Base-by-base conservation (phyloP, 2,888 invertebrate species). In the Electrophaes corylata region DNA sequence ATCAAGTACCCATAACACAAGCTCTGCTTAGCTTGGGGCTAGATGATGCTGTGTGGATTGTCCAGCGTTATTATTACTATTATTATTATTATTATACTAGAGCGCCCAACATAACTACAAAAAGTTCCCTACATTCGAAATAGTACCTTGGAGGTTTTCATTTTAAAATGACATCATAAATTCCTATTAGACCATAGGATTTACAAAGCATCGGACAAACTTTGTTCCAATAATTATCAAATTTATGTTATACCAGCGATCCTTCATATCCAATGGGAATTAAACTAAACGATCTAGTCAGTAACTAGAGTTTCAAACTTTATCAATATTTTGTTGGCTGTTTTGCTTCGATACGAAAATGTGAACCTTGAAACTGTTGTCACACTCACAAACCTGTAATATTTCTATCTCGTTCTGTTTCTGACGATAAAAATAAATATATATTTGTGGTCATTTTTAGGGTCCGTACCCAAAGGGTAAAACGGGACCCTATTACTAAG, bases 201-300 rank as follows among this genome's bases (percentile, higher is more conserved):
- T 57, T 66, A 54, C 57, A 64, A 56, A 66, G 70, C 64, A 69
- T 70, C 66, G 65, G 66, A 60, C 59, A 48, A 69, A 76, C 70
- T 75, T 75, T 68, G 67, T 70, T 66, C 55, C 65, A 72, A 76
- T 73, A 75, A 76, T 75, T 71, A 75, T 68, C 60, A 60, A 70
- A 75, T 71, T 68, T 69, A 71, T 69, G 70, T 71, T 63, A 66
- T 69, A 66, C 56, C 57, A 48, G 45, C 54, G 50, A 64, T 65
- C 45, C 56, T 23, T 52, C 54, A 52, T 39, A 57, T 50, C 56
- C 60, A 53, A 39, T 57, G 61, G 61, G 58, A 65, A 40, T 58
- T 26, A 18, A 65, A 66, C 58, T 63, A 64, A 56, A 59, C 33
- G 40, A 41, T 53, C 48, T 48, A 58, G 44, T 49, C 57, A 20